Conservation (phyloP, 2,797 vertebrate genomes). For the Knipowitschia caucasica region DNA sequence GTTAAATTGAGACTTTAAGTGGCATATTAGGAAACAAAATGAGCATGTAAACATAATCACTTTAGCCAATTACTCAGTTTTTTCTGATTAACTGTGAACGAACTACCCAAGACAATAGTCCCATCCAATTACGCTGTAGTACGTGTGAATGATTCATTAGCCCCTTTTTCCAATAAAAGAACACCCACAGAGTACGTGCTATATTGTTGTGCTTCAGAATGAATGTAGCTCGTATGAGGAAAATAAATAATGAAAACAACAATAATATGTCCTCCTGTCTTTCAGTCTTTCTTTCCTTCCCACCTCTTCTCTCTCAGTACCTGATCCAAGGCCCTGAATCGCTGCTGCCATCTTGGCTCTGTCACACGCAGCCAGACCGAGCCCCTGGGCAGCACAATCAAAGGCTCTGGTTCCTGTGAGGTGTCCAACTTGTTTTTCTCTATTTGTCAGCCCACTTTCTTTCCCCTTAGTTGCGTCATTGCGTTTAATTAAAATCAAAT, state of each 20-base stretch:
- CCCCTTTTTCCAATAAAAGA: slow-evolving; percentile 34
- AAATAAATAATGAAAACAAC: slow-evolving; percentile 11
- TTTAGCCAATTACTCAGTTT: slow-evolving; percentile 6
- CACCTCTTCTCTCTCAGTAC: slow-evolving; percentile 7
- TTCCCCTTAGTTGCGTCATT: slow-evolving; percentile 8
- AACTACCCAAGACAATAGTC: slow-evolving; percentile 23
- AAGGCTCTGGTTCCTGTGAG: slow-evolving; percentile 14
- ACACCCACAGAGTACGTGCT: slow-evolving; percentile 23
- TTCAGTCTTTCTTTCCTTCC: not conserved
- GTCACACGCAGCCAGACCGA: slow-evolving; percentile 10
- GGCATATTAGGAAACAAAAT: not conserved
- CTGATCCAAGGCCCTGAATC: slow-evolving; percentile 24
- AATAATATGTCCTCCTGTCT: not conserved
- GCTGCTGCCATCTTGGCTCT: slow-evolving; percentile 7
- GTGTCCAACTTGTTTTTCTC: slow-evolving; percentile 14
- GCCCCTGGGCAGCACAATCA: slow-evolving; percentile 15
- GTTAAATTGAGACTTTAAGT: slow-evolving; percentile 3
- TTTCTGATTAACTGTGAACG: not conserved
- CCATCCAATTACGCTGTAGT: slow-evolving; percentile 38
- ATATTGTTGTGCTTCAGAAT: slow-evolving; percentile 17
- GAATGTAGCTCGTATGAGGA: slow-evolving; percentile 17
- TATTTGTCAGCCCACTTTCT: slow-evolving; percentile 12
- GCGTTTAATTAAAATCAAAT: slow-evolving; percentile 13
- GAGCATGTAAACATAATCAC: not conserved
- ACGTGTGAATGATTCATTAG: slow-evolving; percentile 53